Base-by-base conservation (phyloP, 2,888 invertebrate genomes). In the Sinotaia quadrata region DNA sequence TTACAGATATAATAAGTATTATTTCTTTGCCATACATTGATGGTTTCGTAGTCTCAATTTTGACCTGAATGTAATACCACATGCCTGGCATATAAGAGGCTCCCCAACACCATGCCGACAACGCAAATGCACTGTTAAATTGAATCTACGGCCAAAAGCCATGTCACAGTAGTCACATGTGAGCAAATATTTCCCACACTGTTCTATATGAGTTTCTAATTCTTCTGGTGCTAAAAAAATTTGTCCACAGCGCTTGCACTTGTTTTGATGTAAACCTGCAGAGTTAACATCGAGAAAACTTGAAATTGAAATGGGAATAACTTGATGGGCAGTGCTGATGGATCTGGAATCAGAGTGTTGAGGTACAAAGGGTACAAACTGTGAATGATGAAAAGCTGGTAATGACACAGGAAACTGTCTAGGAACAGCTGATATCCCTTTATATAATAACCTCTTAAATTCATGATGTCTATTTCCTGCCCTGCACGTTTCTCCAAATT, bases 21-120 rank as follows among this genome's bases (percentile, higher is more conserved):
- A 31, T 44, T 44, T 52, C 36, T 41, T 44, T 15, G 33, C 44
- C 31, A 47, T 29, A 44, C 65, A 65, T 21, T 37, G 27, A 31
- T 65, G 65, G 15, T 18, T 65, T 15, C 44, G 52, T 27, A 65
- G 41, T n/a, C 65, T 54, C 47, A 65, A 54, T 24, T 65, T 65
- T 2, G 71, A 72, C 52, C 71, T 65, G 27, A 72, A 72, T n/a
- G 41, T 68, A 10, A 34, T n/a, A 4, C 66, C 65, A 44, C 71
- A 72, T 2, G 24, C 41, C 34, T 47, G 52, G 52, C 71, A 72
- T 4, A 52, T 41, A 33, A 72, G 60, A 4, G 47, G 66, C 49
- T 72, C 71, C 31, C 71, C 71, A 51, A 72, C 57, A 15, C 68
- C 66, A 54, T 72, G 71, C 27, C 68, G 59, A 15, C 65, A 66